These are phyloP conservation scores for Sussaba pulchella DNA, from an alignment of 2,888 invertebrate species.

Conservation along the genomic window DNA sequence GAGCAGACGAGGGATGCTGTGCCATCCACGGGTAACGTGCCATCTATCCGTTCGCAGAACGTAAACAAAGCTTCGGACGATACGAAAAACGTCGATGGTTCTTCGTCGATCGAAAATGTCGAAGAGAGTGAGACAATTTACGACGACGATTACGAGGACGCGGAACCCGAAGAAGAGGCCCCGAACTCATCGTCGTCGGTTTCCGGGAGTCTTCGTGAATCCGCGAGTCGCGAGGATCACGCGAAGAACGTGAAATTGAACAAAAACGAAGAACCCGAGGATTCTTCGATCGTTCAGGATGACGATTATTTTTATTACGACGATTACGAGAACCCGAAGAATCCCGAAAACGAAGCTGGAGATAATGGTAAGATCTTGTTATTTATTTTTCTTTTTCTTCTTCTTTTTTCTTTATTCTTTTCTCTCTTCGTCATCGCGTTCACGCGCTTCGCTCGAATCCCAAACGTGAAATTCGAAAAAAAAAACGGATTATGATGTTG, in stretches of 20 bases:
- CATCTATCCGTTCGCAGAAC: conserved; percentile 64
- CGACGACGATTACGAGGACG: conserved; percentile 66
- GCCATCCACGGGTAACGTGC: conserved; percentile 59
- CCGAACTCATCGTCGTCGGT: conserved; percentile 11
- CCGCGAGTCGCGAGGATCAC: conserved; percentile 17
- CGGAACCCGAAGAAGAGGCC: conserved; percentile 40
- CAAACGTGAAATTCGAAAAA: conserved; percentile 8
- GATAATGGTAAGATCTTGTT: conserved; percentile 57
- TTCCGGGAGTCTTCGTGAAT: conserved; percentile 15
- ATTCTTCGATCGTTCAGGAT: conserved; percentile 82
- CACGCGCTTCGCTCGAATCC: background rate
- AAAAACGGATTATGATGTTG: background rate
- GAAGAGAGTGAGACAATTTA: conserved; percentile 70
- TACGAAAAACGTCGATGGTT: conserved; percentile 35
- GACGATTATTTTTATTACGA: conserved; percentile 77
- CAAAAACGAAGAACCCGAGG: conserved; percentile 13
- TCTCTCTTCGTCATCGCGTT: conserved; percentile 1
- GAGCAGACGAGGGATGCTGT: conserved; percentile 70
- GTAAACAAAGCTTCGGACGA: conserved; percentile 65
- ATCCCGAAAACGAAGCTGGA: conserved; percentile 57
- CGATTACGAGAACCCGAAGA: conserved; percentile 77
- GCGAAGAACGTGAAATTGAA: conserved; percentile 34
- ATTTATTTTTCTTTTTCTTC: conserved; percentile 7
- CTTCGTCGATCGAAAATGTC: conserved; percentile 63
- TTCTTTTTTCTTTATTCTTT: background rate